Base-by-base conservation (phyloP, 2,113 vertebrate species). In the Labeo catla region DNA sequence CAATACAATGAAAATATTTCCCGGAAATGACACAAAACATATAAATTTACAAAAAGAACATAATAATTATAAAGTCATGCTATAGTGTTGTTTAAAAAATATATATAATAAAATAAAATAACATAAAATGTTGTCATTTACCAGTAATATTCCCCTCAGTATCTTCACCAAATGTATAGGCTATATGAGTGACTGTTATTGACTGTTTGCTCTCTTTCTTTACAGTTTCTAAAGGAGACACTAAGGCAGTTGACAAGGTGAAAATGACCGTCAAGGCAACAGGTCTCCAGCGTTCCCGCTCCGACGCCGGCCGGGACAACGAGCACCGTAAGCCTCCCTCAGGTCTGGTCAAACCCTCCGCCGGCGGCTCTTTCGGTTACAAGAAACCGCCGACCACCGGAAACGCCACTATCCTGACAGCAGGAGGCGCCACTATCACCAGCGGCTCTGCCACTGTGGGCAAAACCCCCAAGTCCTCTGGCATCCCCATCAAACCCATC, bases 311-410 rank as follows among this genome's bases (percentile, higher is more conserved):
- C 84, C 96, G 97, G 28, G 98, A 99, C 79, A 96, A 96, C 0
- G 98, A 99, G 0, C 95, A 97, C 81, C 98, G 97, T 85, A 99
- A 99, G 84, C 98, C 98, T 0, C 98, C 98, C 0, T 98, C 98
- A 0, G 98, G 98, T 84, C 95, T 99, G 1, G 88, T 96, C 0
- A 98, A 97, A 8, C 97, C 97, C 50, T 95, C 96, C 0, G 93
- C 96, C 0, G 96, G 96, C 1, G 89, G 95, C 59, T 97, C 97
- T 50, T 99, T 98, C 0, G 97, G 97, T 89, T 99, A 98, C 84
- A 99, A 97, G 93, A 99, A 96, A 85, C 95, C 96, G 0, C 93
- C 94, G 0, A 91, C 96, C 88, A 97, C 97, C 0, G 98, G 97
- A 91, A 97, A 97, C 0, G 97, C 97, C 84, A 97, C 97, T 0